Evolutionary conservation across 2,888 invertebrate species (phyloP).

Genomic region (Clistopyga incitator): DNA sequence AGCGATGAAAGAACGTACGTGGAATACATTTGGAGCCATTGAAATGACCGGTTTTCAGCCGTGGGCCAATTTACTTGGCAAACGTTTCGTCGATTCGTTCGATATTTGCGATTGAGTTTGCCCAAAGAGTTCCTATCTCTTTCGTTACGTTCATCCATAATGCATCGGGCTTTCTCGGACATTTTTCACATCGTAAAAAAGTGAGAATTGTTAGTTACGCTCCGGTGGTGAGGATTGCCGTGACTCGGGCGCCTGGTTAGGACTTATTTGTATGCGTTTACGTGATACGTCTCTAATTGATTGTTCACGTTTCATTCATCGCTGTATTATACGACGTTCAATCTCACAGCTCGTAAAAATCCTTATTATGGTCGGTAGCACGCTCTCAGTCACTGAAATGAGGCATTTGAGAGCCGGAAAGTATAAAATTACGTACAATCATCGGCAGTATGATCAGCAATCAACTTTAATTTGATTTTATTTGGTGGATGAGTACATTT

Average conservation of each 20-base stretch:
- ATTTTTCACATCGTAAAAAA: constrained; percentile 26
- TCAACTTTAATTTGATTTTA: not conserved
- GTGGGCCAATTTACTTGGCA: constrained; percentile 22
- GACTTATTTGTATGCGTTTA: constrained; percentile 42
- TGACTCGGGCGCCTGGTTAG: not conserved
- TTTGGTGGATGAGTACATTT: not conserved
- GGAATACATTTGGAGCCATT: constrained; percentile 1
- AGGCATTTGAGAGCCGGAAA: not conserved
- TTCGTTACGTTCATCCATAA: constrained; percentile 23
- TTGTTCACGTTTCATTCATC: constrained; percentile 16
- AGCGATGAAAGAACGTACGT: constrained; percentile 21
- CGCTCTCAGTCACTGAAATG: not conserved
- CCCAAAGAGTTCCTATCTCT: constrained; percentile 4
- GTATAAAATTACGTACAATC: constrained; percentile 2
- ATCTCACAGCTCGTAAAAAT: constrained; percentile 21
- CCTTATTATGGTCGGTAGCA: not conserved
- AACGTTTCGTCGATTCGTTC: constrained; percentile 18
- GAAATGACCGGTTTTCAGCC: constrained; percentile 6
- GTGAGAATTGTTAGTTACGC: constrained; percentile 24
- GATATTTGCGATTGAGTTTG: constrained; percentile 16
- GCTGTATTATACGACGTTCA: constrained; percentile 15
- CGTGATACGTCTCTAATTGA: constrained; percentile 44
- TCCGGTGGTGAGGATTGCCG: not conserved
- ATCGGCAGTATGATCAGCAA: not conserved
- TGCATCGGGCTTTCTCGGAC: constrained; percentile 5